Evolutionary conservation across 2,888 invertebrate genomes (phyloP), one percentile per base, ranked within the genome.

Genomic region (Orthosia incerta): DNA sequence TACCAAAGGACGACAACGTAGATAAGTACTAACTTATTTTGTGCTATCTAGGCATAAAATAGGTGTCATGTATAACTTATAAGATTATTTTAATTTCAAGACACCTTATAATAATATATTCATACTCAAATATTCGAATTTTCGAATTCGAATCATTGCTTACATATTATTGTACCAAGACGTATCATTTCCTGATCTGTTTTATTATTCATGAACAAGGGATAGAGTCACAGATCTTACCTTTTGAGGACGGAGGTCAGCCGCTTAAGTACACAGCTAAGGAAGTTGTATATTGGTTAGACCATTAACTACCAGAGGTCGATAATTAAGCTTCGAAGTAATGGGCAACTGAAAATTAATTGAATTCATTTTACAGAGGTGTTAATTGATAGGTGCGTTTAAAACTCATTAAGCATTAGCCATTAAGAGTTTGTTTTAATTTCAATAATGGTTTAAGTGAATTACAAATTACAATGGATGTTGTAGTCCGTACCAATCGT

Each of bases 141-240:
- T n/a, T n/a, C n/a, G n/a, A n/a, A n/a, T n/a, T n/a, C n/a, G n/a
- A n/a, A n/a, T n/a, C n/a, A n/a, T n/a, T n/a, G 53, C 68, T 16
- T 55, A 9, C 50, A 64, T 51, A 23, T 18, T n/a, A n/a, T 31
- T 61, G 61, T 80, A 63, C 51, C 39, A 63, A 75, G 60, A 75
- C 18, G 57, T 75, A 80, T 78, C 67, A 81, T 77, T 81, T 82
- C 79, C 81, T 74, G 69, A 77, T 83, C 80, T 76, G 68, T 83
- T 88, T 79, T 78, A 88, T 85, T 82, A 87, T 88, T 87, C 84
- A 87, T 82, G 80, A 82, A 85, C 75, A 67, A 59, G 79, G 61
- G 79, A 79, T 78, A 60, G 74, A 81, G 62, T 82, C 64, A 56
- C 18, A 26, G 65, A n/a, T n/a, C 74, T 64, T 61, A 48, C 18